phyloP scores from a whole-genome alignment of 2,113 vertebrate species.

The Sebastes fasciatus region DNA sequence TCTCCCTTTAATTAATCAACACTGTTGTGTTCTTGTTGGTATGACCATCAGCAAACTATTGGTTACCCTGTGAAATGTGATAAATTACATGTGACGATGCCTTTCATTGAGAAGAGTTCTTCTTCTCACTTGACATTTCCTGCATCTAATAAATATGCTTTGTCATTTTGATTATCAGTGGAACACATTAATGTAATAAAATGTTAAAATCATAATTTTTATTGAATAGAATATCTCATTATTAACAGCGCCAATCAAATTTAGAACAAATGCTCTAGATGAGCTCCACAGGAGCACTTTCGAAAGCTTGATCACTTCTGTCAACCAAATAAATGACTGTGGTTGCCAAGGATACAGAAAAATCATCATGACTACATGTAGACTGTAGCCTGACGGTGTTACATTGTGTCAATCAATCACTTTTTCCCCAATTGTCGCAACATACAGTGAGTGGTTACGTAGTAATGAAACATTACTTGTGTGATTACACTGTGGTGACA shows the following conservation, averaged over 20 bases:
- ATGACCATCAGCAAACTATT: not conserved
- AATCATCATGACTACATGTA: not conserved
- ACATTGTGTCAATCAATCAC: no score
- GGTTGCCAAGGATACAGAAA: not conserved
- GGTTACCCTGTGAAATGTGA: not conserved
- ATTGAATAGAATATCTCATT: not conserved
- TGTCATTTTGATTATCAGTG: not conserved
- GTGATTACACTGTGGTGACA: not conserved
- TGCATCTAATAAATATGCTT: not conserved
- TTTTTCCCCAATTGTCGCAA: not conserved
- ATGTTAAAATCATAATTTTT: not conserved
- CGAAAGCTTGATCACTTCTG: not conserved
- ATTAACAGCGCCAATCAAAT: not conserved
- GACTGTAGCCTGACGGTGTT: not conserved
- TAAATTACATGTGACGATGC: not conserved
- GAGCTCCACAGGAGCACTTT: no score
- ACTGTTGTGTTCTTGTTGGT: not conserved
- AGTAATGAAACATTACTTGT: not conserved
- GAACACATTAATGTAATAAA: not conserved
- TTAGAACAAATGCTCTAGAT: not conserved
- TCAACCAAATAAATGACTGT: not conserved
- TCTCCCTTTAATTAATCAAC: not conserved
- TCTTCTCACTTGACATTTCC: not conserved
- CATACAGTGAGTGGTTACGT: not conserved
- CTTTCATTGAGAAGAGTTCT: not conserved